Base-by-base conservation (phyloP, 1,140 invertebrate genomes). In the Caenorhabditis elegans region DNA sequence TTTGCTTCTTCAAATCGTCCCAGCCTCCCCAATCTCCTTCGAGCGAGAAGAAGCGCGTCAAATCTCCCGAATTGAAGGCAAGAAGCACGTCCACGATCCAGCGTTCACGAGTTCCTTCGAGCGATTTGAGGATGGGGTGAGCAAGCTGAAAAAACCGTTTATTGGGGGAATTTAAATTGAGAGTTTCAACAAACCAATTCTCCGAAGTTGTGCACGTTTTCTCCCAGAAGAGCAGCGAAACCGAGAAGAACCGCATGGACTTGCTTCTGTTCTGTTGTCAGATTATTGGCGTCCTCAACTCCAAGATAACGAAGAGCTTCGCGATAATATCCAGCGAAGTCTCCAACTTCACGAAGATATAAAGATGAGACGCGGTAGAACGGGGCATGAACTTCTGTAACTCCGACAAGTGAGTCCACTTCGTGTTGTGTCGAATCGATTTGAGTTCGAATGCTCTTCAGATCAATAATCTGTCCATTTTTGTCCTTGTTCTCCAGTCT, bases 201-300 rank as follows among this genome's bases (percentile, higher is more conserved):
- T 0, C 96, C 97, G 87, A 99, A 94, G 90, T 99, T 99, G 90
- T 98, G 99, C 19, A 99, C 95, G 47, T 94, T 95, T 87, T 98
- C 95, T 11, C 96, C 97, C 0, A 98, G 90, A 13, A 99, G 92
- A 0, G 96, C 97, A 11, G 97, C 96, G 5, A 99, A 91, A 0
- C 95, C 95, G 17, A 99, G 92, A 86, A 95, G 94, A 89, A 96
- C 95, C 0, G 96, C 97, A 89, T 94, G 94, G 85, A 94, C 46
- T 49, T 91, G 77, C 34, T 82, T 83, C 43, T 84, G 81, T 84
- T 89, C 85, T 89, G 88, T 76, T 39, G 90, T 85, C 51, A 92
- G 90, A 17, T 93, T 93, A 36, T 93, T 92, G 3, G 96, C 91
- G 24, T 95, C 93, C 51, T 94, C 95, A 90, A 96, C 98, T 43